Evolutionary conservation across 2,888 invertebrate genomes (phyloP), one percentile per base, ranked within the genome.

Genomic region (Tillus elongatus): DNA sequence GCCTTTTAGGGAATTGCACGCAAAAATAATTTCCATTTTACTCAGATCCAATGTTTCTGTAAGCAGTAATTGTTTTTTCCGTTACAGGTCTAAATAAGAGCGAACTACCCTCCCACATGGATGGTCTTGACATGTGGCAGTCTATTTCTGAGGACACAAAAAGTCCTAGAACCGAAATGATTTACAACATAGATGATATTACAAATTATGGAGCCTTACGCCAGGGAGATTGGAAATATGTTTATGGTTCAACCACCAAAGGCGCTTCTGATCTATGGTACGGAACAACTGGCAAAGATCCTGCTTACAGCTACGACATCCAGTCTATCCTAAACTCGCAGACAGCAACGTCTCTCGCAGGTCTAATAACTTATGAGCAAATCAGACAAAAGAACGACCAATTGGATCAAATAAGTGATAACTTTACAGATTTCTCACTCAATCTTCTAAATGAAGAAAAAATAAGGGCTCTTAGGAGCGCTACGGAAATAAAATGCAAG

Each of bases 151-250:
- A 68, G 44, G 68, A 68, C 26, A 44, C 45, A 12, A 52, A 57
- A 14, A 57, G 72, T 66, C 42, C 70, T 44, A 68, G 77, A 32
- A 68, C 64, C 31, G 77, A 78, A 51, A 63, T 78, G 2, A 54
- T 79, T 2, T 61, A 78, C 46, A 72, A 75, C 45, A 66, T 78
- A 27, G 76, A 78, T 40, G 70, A 73, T 29, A 57, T 66, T 6
- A 58, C 47, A 2, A 72, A 74, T 44, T 77, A 74, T 45, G 73
- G 71, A 1, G 72, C 75, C 53, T 68, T 64, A 30, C 68, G 79
- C 54, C 67, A 70, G 13, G 77, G 75, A 1, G 74, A 77, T 55
- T 79, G 73, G 60, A 79, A 79, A 59, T 72, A 78, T 40, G 53
- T 77, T 0, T 71, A 74, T 27, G 78, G 78, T 2, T 72, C 73